phyloP scores from a whole-genome alignment of 2,113 vertebrate genomes.

The Coturnix japonica region DNA sequence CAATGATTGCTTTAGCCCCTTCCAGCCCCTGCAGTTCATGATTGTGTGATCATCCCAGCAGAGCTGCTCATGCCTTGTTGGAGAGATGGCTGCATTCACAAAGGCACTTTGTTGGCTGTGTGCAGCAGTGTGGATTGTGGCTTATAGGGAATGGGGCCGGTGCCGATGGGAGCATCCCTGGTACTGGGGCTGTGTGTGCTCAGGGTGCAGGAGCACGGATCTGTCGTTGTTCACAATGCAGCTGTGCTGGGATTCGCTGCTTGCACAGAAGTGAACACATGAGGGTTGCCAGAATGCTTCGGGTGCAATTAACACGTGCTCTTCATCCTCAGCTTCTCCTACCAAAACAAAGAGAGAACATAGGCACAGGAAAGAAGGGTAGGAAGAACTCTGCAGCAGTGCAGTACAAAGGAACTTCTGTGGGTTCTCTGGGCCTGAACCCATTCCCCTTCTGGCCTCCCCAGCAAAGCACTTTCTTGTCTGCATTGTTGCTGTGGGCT shows the following conservation, averaged over 20 bases:
- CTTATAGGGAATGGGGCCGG: neutral
- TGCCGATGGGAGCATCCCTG: neutral
- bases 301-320: neutral
- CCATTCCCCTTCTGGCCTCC: no score
- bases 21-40: no score
- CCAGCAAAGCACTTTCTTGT: no score
- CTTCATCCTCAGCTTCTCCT: neutral
- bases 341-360: neutral
- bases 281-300: neutral
- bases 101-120: rapidly evolving
- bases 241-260: neutral
- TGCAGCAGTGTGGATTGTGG: rapidly evolving
- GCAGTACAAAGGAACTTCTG: neutral
- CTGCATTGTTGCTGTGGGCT: no score
- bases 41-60: neutral
- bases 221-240: rapidly evolving
- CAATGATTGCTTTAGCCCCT: no score
- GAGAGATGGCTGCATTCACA: neutral
- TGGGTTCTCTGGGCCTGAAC: no score
- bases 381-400: neutral
- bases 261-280: neutral
- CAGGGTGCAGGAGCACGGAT: neutral
- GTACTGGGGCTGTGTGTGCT: neutral
- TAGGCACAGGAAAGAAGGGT: neutral
- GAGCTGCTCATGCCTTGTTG: rapidly evolving